Percentiles rank a stretch among this genome's conserved stretches.
Conservation (phyloP, 2,888 invertebrate genomes). For the Eupeodes luniger region DNA sequence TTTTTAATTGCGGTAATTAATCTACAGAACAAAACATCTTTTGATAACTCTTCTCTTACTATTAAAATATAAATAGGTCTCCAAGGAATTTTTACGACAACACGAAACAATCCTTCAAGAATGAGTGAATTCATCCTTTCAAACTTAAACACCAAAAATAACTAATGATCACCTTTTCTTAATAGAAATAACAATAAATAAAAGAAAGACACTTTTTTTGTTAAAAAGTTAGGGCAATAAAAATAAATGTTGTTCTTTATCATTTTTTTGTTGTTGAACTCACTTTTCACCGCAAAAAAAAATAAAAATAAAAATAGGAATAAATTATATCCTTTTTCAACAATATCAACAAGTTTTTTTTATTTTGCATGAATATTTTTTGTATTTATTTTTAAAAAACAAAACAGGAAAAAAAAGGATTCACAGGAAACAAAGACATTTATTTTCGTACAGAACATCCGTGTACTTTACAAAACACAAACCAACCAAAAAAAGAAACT, state of each 20-base stretch:
- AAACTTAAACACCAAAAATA: background rate
- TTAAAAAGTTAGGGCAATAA: background rate
- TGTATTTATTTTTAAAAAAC: background rate
- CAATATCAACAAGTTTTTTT: slow-evolving; percentile 26
- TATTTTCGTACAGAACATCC: background rate
- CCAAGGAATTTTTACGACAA: too few relatives aligned
- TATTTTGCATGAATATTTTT: background rate
- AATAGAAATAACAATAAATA: background rate
- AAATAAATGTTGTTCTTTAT: background rate
- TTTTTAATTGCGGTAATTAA: too few relatives aligned
- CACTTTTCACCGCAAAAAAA: background rate
- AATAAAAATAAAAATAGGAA: background rate
- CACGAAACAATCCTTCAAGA: too few relatives aligned
- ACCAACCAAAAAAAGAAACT: background rate
- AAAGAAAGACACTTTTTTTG: background rate
- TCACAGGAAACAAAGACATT: slow-evolving; percentile 3
- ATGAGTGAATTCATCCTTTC: background rate
- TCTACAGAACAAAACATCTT: too few relatives aligned
- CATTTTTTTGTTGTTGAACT: background rate
- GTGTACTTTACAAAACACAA: background rate
- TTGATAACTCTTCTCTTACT: too few relatives aligned
- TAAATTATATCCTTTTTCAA: background rate
- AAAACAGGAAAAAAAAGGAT: background rate
- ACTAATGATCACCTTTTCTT: background rate
- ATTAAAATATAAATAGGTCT: too few relatives aligned